These are phyloP conservation scores for Mesitornis unicolor DNA, from an alignment of 2,113 vertebrate species.

Conservation along the genomic window DNA sequence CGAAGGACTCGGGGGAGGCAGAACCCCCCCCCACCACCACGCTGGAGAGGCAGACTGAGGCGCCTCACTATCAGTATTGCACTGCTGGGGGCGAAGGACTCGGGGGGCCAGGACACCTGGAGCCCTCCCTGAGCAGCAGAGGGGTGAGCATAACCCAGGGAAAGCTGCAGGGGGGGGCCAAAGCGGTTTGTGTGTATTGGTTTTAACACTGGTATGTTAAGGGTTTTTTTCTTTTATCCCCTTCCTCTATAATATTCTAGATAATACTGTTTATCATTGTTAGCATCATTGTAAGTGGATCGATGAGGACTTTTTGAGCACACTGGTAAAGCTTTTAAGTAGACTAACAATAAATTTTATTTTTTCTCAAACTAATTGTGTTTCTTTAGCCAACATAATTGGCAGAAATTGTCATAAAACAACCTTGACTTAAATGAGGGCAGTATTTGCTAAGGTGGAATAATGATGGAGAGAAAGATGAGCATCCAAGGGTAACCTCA, in stretches of 20 bases:
- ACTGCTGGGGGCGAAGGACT: neutral
- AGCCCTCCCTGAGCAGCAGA: fast-evolving
- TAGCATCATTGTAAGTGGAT: neutral
- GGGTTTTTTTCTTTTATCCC: neutral
- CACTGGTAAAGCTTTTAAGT: neutral
- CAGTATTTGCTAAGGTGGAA: neutral
- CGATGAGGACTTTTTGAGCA: neutral
- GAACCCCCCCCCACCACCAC: neutral
- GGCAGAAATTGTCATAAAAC: neutral
- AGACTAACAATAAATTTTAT: constrained; percentile 9
- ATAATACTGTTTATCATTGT: neutral
- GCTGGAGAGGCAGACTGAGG: fast-evolving
- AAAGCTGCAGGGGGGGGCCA: neutral
- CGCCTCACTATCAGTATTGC: fast-evolving
- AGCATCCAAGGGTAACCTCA: neutral
- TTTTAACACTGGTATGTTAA: neutral
- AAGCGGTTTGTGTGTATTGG: neutral
- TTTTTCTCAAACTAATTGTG: neutral
- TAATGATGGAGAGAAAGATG: neutral
- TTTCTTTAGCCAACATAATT: neutral
- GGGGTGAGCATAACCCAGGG: neutral
- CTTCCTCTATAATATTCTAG: neutral
- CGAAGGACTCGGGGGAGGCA: neutral
- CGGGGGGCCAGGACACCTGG: too few species aligned
- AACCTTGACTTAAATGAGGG: neutral